A percentile compares a stretch with the other conserved stretches of the same genome.
These are phyloP conservation scores for Spilosoma lubricipeda DNA, from an alignment of 2,888 invertebrate species.

Conservation along the genomic window DNA sequence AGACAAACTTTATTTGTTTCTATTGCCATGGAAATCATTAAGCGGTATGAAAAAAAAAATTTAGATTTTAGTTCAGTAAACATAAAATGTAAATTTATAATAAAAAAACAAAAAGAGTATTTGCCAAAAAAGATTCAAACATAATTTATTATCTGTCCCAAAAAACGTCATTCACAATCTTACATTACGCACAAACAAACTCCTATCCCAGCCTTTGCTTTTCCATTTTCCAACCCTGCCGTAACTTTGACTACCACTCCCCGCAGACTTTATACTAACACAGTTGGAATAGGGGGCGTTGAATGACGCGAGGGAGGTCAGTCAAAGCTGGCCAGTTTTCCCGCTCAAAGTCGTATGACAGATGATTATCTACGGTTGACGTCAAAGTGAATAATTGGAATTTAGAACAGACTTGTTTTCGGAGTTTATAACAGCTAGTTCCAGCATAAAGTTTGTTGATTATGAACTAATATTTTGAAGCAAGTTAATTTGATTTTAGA, in stretches of 20 bases:
- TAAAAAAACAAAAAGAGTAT: constrained; percentile 21
- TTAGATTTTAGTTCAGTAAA: not conserved
- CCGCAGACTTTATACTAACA: constrained; percentile 31
- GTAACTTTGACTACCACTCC: constrained; percentile 48
- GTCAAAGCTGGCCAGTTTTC: constrained; percentile 62
- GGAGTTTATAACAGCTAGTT: constrained; percentile 59
- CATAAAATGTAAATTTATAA: not conserved
- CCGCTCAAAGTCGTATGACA: constrained; percentile 79
- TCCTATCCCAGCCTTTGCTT: constrained; percentile 71
- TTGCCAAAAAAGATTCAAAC: constrained; percentile 38
- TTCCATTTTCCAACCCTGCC: constrained; percentile 66
- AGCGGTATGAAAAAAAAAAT: not conserved
- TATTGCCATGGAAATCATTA: not conserved
- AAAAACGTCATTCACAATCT: constrained; percentile 77
- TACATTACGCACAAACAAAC: constrained; percentile 74
- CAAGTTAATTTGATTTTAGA: not conserved
- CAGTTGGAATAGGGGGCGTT: constrained; percentile 42
- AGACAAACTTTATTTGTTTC: not conserved
- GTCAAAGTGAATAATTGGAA: constrained; percentile 86
- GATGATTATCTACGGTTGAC: constrained; percentile 84
- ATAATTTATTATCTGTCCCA: constrained; percentile 63
- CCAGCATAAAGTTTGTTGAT: constrained; percentile 31
- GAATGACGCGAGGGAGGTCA: constrained; percentile 62
- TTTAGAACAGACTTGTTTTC: constrained; percentile 72
- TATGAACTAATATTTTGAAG: constrained; percentile 15